A percentile compares a stretch with the other conserved stretches of the same genome.
Conservation (phyloP, 2,888 invertebrate genomes). For the Nineta flava region DNA sequence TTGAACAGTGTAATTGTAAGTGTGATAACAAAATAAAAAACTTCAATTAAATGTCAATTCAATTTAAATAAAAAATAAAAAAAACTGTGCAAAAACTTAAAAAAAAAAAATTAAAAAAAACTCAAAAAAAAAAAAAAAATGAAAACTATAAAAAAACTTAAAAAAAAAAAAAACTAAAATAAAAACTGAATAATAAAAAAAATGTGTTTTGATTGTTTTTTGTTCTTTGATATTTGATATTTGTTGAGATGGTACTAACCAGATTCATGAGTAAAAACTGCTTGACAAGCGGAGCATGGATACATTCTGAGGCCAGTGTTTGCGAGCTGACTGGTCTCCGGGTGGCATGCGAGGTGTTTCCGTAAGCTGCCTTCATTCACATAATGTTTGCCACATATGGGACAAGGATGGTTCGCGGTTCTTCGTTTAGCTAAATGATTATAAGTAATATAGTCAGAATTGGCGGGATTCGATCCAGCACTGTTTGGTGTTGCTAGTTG, state of each 20-base stretch:
- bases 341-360: constrained; percentile 87
- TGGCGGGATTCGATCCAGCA: constrained; percentile 21
- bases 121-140: no score
- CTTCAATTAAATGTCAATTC: background rate
- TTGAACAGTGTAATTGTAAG: no score
- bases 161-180: no score
- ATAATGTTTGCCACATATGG: constrained; percentile 89
- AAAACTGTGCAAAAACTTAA: no score
- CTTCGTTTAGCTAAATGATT: constrained; percentile 79
- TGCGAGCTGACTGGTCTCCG: constrained; percentile 74
- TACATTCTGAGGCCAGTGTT: constrained; percentile 76
- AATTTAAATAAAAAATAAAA: no score
- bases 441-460: constrained; percentile 21
- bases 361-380: constrained; percentile 86
- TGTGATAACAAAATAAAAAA: no score
- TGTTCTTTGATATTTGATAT: background rate
- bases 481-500: background rate
- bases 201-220: background rate
- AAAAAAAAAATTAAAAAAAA: no score
- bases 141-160: no score
- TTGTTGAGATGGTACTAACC: constrained; percentile 40
- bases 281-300: constrained; percentile 91
- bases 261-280: constrained; percentile 87
- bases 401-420: constrained; percentile 89
- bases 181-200: background rate